phyloP scores from a whole-genome alignment of 2,113 vertebrate genomes.

The Xiphorhynchus elegans region DNA sequence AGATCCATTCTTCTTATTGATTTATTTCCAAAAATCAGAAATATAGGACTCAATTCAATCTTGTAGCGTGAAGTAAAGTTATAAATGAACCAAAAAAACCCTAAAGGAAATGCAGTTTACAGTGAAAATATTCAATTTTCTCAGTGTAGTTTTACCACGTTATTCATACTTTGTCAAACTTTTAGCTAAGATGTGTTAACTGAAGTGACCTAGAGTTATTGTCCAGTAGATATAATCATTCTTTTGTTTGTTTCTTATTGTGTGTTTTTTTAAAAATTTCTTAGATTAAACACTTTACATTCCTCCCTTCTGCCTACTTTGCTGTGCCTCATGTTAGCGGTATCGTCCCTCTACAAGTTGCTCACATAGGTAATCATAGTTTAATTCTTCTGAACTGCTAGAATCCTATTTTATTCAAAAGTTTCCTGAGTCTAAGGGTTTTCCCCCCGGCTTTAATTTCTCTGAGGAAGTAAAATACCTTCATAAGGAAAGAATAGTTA shows the following conservation, averaged over 20 bases:
- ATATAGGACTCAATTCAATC: neutral
- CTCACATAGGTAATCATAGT: neutral
- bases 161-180: neutral
- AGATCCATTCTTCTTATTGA: neutral
- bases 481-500: neutral
- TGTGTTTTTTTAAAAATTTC: neutral
- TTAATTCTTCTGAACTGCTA: neutral
- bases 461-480: neutral
- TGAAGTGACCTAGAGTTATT: neutral
- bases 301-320: neutral
- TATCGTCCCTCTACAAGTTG: neutral
- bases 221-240: neutral
- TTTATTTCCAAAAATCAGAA: neutral
- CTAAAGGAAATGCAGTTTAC: neutral
- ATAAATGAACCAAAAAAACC: neutral
- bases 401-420: neutral
- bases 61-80: neutral
- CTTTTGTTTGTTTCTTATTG: neutral
- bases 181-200: neutral
- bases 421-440: neutral
- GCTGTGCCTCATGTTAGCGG: accelerated
- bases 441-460: neutral
- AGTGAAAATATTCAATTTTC: neutral
- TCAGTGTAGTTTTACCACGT: neutral
- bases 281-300: neutral